phyloP scores from a whole-genome alignment of 2,888 invertebrate species.

The Mythimna ferrago region DNA sequence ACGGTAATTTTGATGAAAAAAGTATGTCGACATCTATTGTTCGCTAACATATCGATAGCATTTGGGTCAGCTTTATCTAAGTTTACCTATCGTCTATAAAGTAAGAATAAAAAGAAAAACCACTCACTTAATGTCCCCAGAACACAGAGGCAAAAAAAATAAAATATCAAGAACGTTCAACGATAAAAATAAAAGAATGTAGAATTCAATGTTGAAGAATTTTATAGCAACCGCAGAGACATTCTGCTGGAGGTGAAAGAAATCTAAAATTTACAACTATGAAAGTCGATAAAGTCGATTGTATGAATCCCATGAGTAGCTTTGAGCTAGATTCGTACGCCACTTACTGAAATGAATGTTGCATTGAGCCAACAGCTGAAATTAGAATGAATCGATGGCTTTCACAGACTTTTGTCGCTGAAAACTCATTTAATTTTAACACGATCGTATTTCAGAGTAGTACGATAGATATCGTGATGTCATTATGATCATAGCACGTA shows the following conservation, averaged over 20 bases:
- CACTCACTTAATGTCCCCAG: constrained; percentile 1
- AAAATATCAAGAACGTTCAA: constrained; percentile 9
- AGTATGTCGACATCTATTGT: not conserved
- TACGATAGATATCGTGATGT: constrained; percentile 15
- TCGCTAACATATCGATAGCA: not conserved
- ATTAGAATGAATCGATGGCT: constrained; percentile 67
- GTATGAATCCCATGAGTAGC: constrained; percentile 73
- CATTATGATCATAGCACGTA: constrained; percentile 14
- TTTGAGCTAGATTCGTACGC: constrained; percentile 63
- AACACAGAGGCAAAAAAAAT: constrained; percentile 14
- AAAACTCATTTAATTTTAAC: constrained; percentile 56
- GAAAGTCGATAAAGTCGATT: constrained; percentile 74
- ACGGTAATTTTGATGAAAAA: not conserved
- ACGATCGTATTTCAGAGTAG: constrained; percentile 23
- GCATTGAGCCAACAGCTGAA: constrained; percentile 68
- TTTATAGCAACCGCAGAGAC: constrained; percentile 54
- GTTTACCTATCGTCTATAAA: not conserved
- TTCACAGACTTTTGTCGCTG: constrained; percentile 47
- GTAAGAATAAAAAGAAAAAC: constrained; percentile 19
- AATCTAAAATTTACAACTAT: constrained; percentile 75
- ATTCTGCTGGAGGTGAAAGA: constrained; percentile 61
- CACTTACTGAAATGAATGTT: constrained; percentile 76
- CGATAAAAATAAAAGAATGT: constrained; percentile 43
- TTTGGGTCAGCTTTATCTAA: not conserved
- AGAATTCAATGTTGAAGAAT: constrained; percentile 54